Evolutionary conservation across 2,113 vertebrate genomes (phyloP).

Genomic region (Melospiza georgiana): DNA sequence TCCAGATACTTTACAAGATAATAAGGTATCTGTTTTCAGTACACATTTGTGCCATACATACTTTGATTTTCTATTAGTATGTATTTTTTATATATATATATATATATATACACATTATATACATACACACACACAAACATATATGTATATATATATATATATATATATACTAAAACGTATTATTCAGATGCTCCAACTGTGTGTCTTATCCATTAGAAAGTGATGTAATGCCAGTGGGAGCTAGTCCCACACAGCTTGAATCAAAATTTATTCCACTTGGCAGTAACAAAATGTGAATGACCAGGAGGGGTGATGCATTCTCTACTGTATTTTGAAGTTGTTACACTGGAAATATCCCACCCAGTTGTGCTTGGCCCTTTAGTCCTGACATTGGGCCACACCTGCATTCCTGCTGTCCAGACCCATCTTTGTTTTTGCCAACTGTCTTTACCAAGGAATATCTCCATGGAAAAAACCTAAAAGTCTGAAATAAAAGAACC

Average conservation of each 20-base stretch:
- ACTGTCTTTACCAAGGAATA: slow-evolving; percentile 22
- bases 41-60: background rate
- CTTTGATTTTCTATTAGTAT: background rate
- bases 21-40: background rate
- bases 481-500: background rate
- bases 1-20: background rate
- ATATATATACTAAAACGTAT: background rate
- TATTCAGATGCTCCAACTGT: slow-evolving; percentile 21
- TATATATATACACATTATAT: too few species aligned
- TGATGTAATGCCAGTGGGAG: slow-evolving; percentile 55
- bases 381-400: slow-evolving; percentile 51
- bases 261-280: slow-evolving; percentile 61
- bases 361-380: slow-evolving; percentile 53
- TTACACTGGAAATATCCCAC: slow-evolving; percentile 50
- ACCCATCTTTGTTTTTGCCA: slow-evolving; percentile 62
- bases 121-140: background rate
- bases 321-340: slow-evolving; percentile 53
- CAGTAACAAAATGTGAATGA: slow-evolving; percentile 44
- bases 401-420: slow-evolving; percentile 64
- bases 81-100: background rate
- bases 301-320: slow-evolving; percentile 57
- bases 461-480: background rate
- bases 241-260: slow-evolving; percentile 50
- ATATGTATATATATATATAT: too few species aligned
- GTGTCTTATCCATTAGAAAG: slow-evolving; percentile 55